These are phyloP conservation scores for Xenops minutus DNA, from an alignment of 2,797 vertebrate species.

Conservation along the genomic window DNA sequence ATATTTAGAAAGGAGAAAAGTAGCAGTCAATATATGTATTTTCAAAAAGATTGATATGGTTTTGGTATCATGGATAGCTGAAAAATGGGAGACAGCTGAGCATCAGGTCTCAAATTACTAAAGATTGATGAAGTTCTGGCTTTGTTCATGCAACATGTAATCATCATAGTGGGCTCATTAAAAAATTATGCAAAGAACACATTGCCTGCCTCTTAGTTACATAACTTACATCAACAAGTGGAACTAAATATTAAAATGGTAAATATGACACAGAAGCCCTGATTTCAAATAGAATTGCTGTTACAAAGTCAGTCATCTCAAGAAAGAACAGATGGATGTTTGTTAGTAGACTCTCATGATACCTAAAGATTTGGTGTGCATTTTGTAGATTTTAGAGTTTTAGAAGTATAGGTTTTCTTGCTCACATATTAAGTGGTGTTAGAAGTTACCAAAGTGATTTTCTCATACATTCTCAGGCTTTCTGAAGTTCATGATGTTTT, in stretches of 20 bases:
- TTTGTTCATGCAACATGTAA: neutral
- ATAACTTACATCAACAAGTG: neutral
- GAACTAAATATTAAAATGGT: neutral
- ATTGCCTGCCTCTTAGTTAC: neutral
- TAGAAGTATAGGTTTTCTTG: too few species aligned
- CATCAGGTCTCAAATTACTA: neutral
- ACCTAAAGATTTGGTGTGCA: too few species aligned
- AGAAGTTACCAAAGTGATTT: too few species aligned
- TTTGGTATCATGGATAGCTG: neutral
- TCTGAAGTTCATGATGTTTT: too few species aligned
- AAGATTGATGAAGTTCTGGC: neutral
- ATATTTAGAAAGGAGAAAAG: neutral
- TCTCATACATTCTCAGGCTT: too few species aligned
- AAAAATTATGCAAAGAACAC: neutral
- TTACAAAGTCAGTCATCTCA: neutral
- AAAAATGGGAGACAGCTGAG: neutral
- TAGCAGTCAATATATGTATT: neutral
- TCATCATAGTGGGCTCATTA: neutral
- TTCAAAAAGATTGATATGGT: neutral
- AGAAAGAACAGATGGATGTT: constrained; percentile 16
- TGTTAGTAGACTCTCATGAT: neutral
- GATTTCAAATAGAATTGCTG: constrained; percentile 20
- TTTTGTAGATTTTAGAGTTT: too few species aligned
- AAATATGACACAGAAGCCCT: neutral
- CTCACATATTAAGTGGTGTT: too few species aligned